Conservation (phyloP, 2,888 invertebrate genomes). For the Teinopalpus imperialis region DNA sequence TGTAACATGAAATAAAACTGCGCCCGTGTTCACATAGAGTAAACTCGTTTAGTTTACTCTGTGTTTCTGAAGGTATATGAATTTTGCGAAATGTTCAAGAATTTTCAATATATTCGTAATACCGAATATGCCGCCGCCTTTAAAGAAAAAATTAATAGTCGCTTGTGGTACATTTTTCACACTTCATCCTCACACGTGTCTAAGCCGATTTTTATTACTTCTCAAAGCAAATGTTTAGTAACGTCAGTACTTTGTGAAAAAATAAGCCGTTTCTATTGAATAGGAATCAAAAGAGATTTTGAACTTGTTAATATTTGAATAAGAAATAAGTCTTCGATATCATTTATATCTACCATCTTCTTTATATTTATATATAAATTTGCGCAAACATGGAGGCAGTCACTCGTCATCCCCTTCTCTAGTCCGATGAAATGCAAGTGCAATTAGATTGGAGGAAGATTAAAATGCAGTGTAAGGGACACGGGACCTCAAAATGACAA, state of each 20-base stretch:
- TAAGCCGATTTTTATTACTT: slow-evolving; percentile 78
- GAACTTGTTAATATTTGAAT: too few species aligned
- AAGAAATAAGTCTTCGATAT: too few species aligned
- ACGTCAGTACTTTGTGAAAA: slow-evolving; percentile 61
- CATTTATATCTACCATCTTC: too few species aligned
- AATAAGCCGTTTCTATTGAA: slow-evolving; percentile 48
- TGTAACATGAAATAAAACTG: slow-evolving; percentile 67
- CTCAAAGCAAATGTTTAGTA: slow-evolving; percentile 61
- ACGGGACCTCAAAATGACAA: too few species aligned
- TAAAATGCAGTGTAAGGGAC: too few species aligned
- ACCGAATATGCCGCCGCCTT: slow-evolving; percentile 32
- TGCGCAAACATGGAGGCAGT: too few species aligned
- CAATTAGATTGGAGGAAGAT: too few species aligned
- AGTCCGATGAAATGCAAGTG: too few species aligned
- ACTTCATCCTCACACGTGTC: slow-evolving; percentile 57
- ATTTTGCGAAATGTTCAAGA: slow-evolving; percentile 44
- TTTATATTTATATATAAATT: too few species aligned
- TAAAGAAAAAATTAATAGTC: slow-evolving; percentile 29
- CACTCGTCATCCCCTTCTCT: too few species aligned
- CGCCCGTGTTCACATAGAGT: slow-evolving; percentile 59
- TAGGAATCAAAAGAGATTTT: slow-evolving; percentile 35
- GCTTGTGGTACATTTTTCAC: slow-evolving; percentile 48
- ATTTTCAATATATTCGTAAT: slow-evolving; percentile 33
- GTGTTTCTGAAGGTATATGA: slow-evolving; percentile 50
- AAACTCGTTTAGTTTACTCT: slow-evolving; percentile 56